Evolutionary conservation across 2,797 vertebrate genomes (phyloP).

Genomic region (Gouania willdenowi): DNA sequence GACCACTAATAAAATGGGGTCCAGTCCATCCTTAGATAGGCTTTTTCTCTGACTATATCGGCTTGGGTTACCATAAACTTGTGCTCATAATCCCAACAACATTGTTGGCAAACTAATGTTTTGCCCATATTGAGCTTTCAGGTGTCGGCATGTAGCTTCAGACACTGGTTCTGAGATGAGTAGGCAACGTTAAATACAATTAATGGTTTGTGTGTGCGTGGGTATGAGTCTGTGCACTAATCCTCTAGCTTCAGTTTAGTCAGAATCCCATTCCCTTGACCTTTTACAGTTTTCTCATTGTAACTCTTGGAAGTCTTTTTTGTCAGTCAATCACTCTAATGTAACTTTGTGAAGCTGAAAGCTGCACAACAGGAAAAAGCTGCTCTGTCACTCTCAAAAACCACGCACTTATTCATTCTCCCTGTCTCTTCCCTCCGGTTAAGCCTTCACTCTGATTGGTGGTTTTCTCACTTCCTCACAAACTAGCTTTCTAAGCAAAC

Average conservation of each 20-base stretch:
- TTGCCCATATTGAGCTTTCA: no score
- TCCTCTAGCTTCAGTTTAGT: not conserved
- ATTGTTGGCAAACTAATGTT: no score
- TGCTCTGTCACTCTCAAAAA: conserved; percentile 38
- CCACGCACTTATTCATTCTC: conserved; percentile 31
- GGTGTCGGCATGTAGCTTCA: no score
- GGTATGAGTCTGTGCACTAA: not conserved
- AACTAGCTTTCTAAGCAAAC: conserved; percentile 22
- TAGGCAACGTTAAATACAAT: no score
- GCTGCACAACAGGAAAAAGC: conserved; percentile 67
- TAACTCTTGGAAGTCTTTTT: not conserved
- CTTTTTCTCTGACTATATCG: no score
- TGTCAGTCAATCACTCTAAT: not conserved
- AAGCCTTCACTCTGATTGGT: conserved; percentile 37
- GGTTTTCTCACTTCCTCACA: conserved; percentile 40
- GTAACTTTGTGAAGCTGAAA: conserved; percentile 15
- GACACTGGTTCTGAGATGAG: no score
- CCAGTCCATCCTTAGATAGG: no score
- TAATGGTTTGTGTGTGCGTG: conserved; percentile 8
- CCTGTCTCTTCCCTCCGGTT: conserved; percentile 18
- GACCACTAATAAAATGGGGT: no score
- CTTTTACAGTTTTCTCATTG: not conserved
- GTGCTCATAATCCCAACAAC: no score
- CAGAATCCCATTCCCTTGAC: conserved; percentile 1
- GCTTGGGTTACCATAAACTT: no score